phyloP scores from a whole-genome alignment of 2,113 vertebrate species.

The Polypterus bichir region DNA sequence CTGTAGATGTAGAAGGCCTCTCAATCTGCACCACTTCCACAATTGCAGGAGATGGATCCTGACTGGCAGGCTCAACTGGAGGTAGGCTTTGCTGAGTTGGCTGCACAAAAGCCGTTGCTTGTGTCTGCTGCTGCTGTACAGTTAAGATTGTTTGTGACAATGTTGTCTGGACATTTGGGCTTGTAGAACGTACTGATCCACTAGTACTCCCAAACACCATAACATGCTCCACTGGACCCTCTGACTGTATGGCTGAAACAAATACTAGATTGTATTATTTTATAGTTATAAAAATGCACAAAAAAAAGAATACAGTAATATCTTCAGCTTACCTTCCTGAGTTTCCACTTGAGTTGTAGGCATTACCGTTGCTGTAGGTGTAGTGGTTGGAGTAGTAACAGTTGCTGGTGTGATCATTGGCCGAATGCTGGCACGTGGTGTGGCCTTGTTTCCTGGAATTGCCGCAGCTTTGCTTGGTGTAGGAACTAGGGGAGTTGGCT shows the following conservation, averaged over 20 bases:
- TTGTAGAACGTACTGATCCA: conserved; percentile 91
- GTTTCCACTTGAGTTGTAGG: conserved; percentile 93
- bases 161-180: conserved; percentile 83
- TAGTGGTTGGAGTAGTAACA: conserved; percentile 74
- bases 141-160: conserved; percentile 69
- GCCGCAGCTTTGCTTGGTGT: conserved; percentile 82
- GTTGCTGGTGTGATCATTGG: conserved; percentile 94
- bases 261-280: too few relatives aligned
- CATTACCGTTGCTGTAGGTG: conserved; percentile 95
- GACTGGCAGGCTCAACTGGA: conserved; percentile 67
- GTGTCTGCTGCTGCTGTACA: conserved; percentile 72
- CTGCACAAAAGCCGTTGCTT: conserved; percentile 91
- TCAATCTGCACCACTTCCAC: conserved; percentile 80
- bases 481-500: conserved; percentile 86
- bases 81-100: conserved; percentile 84
- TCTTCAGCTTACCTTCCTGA: conserved; percentile 65
- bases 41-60: conserved; percentile 59
- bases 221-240: conserved; percentile 82
- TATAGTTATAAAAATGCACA: too few relatives aligned
- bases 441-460: conserved; percentile 84
- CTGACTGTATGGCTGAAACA: conserved; percentile 73
- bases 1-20: conserved; percentile 78
- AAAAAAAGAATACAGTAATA: not conserved
- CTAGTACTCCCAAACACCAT: conserved; percentile 84
- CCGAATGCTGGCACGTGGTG: conserved; percentile 89